Evolutionary conservation across 23 tunicate species (phyloP), one percentile per base, ranked within the genome.

Genomic region (Halocynthia aurantium): DNA sequence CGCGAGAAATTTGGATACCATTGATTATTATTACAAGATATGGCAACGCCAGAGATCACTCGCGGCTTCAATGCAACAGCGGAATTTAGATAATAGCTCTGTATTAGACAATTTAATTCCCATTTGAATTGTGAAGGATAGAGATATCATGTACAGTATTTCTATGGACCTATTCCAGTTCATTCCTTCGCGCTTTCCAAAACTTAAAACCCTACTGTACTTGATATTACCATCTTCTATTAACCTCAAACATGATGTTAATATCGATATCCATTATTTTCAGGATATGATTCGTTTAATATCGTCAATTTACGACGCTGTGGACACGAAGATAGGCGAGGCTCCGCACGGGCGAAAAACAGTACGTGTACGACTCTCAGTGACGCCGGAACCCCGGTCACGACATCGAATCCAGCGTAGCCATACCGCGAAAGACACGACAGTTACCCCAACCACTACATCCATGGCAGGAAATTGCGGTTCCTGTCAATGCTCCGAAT

Each of bases 331-430:
- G 51, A 57, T 65, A 8, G 80, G 74, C 12, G 64, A 65, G 51
- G 65, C 61, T 9, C 64, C 86, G 10, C 63, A 66, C 18, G 75
- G 86, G n/a, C 72, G 77, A 31, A 74, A 67, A 8, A 78, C 71
- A 0, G 75, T 83, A 52, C 82, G 87, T 5, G 89, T 84, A 10
- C 83, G 83, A 12, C 55, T 84, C 53, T 84, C 89, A 52, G 89
- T 84, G 73, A 75, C 86, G 6, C 86, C 86, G 9, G 76, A 80
- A 52, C 21, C 62, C 2, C 62, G 22, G 52, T 60, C 53, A 19
- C 71, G 69, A 57, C 15, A 54, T 7, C 60, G 15, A 19, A 50
- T 66, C 55, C 76, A 13, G 8, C 13, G 49, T 50, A 54, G 64
- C n/a, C 56, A 53, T 8, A 19, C 9, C 21, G 8, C 55, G 11